phyloP scores from a whole-genome alignment of 2,797 vertebrate species.

The Crocodylus rhombifer region DNA sequence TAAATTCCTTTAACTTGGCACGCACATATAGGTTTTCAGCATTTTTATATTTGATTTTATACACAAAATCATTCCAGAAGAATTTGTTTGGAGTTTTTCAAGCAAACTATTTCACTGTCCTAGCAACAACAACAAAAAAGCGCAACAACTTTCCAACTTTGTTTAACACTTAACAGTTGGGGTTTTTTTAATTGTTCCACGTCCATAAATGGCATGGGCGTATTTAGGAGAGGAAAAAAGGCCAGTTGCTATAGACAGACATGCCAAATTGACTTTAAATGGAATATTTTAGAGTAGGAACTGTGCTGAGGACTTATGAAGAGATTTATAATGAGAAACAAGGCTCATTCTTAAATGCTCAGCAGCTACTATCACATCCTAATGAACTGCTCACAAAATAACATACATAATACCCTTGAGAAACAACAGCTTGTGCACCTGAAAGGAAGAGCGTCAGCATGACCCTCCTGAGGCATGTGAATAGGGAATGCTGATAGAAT shows the following conservation, averaged over 20 bases:
- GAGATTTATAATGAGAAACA: not conserved
- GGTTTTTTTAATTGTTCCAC: too few relatives aligned
- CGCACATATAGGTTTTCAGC: not conserved
- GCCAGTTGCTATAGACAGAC: rapidly evolving
- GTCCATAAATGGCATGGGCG: not conserved
- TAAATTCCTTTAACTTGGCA: conserved; percentile 20
- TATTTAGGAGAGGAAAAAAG: not conserved
- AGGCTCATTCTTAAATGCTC: not conserved
- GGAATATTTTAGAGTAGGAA: not conserved
- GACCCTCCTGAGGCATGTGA: not conserved
- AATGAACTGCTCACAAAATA: not conserved
- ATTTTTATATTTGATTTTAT: not conserved
- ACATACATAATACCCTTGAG: not conserved
- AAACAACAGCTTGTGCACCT: not conserved
- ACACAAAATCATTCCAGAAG: not conserved
- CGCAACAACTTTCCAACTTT: not conserved
- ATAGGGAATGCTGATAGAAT: conserved; percentile 8
- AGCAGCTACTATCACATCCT: not conserved
- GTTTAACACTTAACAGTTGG: not conserved
- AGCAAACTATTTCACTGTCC: not conserved
- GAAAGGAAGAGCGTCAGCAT: conserved; percentile 1
- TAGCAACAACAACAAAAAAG: not conserved
- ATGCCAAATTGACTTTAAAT: not conserved
- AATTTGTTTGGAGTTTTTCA: conserved; percentile 14
- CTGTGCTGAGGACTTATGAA: not conserved